A percentile compares a stretch with the other conserved stretches of the same genome.
Evolutionary conservation across 2,797 vertebrate species (phyloP).

Genomic region (Gallinago solitaria): DNA sequence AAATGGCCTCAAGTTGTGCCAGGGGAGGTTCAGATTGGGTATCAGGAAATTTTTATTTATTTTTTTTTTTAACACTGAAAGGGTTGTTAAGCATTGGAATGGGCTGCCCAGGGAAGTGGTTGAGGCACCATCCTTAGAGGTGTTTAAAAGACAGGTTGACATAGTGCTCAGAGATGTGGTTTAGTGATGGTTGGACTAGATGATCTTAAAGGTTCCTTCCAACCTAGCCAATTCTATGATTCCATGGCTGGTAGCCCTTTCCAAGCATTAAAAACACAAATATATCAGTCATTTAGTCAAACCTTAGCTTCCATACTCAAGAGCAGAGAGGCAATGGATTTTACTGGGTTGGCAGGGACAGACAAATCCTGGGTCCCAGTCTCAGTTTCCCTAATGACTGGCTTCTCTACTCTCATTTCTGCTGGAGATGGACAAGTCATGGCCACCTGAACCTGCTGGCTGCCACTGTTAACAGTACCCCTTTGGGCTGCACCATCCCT

Average conservation of each 20-base stretch:
- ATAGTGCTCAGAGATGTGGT: too few relatives aligned
- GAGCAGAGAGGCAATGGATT: background rate
- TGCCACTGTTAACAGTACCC: accelerated
- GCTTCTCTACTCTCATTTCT: background rate
- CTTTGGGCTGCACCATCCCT: background rate
- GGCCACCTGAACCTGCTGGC: background rate
- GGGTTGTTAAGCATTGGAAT: too few relatives aligned
- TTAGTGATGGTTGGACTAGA: too few relatives aligned
- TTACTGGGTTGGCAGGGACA: background rate
- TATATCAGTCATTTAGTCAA: background rate
- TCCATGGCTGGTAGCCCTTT: background rate
- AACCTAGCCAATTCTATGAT: too few relatives aligned
- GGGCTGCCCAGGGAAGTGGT: too few relatives aligned
- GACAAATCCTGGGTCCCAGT: background rate
- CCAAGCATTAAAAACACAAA: background rate
- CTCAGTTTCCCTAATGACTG: background rate
- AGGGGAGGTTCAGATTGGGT: too few relatives aligned
- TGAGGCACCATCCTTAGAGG: too few relatives aligned
- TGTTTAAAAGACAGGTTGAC: too few relatives aligned
- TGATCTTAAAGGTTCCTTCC: too few relatives aligned
- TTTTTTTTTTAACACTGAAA: too few relatives aligned
- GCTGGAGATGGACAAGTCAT: accelerated
- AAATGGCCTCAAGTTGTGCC: too few relatives aligned
- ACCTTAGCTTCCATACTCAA: background rate
- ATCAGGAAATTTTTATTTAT: too few relatives aligned